These are phyloP conservation scores for Oreochromis mossambicus DNA, from an alignment of 2,797 vertebrate genomes.

Conservation along the genomic window DNA sequence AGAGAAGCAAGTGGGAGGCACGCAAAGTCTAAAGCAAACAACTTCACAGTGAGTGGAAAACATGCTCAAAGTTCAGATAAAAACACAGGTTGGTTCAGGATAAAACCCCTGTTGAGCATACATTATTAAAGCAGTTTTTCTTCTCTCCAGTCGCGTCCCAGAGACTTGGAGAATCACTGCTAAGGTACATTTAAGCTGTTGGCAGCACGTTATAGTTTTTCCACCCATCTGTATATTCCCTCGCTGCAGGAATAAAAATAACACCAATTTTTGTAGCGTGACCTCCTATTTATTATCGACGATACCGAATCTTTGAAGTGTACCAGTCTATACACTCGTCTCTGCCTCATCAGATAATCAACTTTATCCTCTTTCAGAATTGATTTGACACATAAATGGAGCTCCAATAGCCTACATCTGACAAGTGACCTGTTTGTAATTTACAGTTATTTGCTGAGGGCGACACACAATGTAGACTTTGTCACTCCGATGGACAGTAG, in stretches of 20 bases:
- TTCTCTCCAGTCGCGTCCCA: neutral
- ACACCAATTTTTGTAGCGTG: neutral
- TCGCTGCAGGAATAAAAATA: neutral
- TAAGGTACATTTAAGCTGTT: neutral
- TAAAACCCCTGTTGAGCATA: neutral
- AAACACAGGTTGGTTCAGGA: neutral
- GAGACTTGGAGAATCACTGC: neutral
- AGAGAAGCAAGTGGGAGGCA: neutral
- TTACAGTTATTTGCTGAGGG: slow-evolving; percentile 26
- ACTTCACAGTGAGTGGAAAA: neutral
- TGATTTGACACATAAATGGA: slow-evolving; percentile 59
- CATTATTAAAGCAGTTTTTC: neutral
- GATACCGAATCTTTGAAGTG: neutral
- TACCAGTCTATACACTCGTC: neutral
- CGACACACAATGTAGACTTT: neutral
- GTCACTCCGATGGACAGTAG: neutral
- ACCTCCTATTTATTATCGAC: neutral
- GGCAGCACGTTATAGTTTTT: neutral
- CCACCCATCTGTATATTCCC: neutral
- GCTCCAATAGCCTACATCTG: slow-evolving; percentile 43
- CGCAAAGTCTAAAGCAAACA: neutral
- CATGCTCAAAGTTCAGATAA: neutral
- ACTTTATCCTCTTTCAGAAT: slow-evolving; percentile 37
- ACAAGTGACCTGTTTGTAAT: slow-evolving; percentile 49
- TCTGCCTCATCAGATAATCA: neutral